Evolutionary conservation across 2,888 invertebrate genomes (phyloP).

Genomic region (Sminthurinus aureus): DNA sequence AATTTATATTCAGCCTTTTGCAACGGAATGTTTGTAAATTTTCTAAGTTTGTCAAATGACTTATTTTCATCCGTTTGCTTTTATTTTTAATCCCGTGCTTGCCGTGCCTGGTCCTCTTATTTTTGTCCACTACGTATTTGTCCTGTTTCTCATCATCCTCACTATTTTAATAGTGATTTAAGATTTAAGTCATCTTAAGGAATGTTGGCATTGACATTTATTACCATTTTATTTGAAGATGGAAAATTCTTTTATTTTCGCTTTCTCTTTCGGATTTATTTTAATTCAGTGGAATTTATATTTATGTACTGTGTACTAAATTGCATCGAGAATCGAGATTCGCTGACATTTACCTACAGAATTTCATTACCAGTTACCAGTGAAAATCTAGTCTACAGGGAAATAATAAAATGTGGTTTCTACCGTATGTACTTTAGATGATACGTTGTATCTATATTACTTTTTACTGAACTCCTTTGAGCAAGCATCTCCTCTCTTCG

Average conservation of each 20-base stretch:
- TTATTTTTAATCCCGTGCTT: not conserved
- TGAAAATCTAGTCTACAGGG: not conserved
- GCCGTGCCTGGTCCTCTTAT: not conserved
- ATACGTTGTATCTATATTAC: too few species aligned
- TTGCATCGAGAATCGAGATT: not conserved
- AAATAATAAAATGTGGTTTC: not conserved
- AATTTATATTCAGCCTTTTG: not conserved
- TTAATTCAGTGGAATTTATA: not conserved
- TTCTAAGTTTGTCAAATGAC: not conserved
- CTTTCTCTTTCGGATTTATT: not conserved
- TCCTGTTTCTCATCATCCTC: not conserved
- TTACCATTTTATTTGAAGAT: not conserved
- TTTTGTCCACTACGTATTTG: not conserved
- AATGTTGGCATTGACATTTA: slow-evolving; percentile 22
- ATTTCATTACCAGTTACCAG: not conserved
- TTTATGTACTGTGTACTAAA: not conserved
- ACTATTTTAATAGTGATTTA: not conserved
- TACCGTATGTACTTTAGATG: not conserved
- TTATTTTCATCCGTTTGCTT: not conserved
- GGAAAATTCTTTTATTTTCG: not conserved
- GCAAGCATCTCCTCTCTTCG: too few species aligned
- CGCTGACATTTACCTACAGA: not conserved
- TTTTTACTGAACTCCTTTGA: too few species aligned
- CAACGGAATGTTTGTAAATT: not conserved
- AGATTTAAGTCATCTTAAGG: slow-evolving; percentile 13